Evolutionary conservation across 2,113 vertebrate genomes (phyloP).

Genomic region (Oreochromis niloticus): DNA sequence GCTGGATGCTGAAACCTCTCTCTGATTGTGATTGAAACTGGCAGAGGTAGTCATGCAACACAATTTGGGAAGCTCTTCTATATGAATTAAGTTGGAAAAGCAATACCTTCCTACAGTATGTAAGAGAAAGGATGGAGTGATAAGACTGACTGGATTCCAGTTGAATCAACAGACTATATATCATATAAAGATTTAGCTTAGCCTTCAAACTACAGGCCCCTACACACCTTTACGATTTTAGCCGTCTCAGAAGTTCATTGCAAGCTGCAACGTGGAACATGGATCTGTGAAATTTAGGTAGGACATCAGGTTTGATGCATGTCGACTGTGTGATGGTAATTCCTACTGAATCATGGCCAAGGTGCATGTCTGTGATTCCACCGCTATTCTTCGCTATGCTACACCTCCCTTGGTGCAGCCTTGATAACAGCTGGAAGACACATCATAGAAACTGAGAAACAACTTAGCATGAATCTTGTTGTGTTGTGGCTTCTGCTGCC

Average conservation of each 20-base stretch:
- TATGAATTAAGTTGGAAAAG: not conserved
- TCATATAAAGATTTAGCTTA: not conserved
- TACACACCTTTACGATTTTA: not conserved
- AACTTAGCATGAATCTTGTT: not conserved
- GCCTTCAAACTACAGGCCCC: not conserved
- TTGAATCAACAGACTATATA: not conserved
- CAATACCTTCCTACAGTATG: not conserved
- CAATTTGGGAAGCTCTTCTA: not conserved
- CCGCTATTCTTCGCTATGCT: not conserved
- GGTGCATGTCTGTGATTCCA: not conserved
- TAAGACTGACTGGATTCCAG: not conserved
- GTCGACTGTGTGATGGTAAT: not conserved
- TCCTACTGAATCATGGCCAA: not conserved
- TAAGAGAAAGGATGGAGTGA: not conserved
- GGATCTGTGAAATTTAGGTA: not conserved
- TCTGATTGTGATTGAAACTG: conserved; percentile 13
- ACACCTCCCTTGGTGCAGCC: not conserved
- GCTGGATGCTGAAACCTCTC: not conserved
- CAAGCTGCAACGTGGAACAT: not conserved
- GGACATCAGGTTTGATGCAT: not conserved
- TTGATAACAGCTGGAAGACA: not conserved
- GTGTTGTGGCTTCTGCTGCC: not conserved
- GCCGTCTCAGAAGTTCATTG: not conserved
- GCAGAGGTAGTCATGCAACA: not conserved
- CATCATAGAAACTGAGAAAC: not conserved